Evolutionary conservation across 1,140 invertebrate genomes (phyloP), one percentile per base, ranked within the genome.

Genomic region (Harlomillsia oculata): DNA sequence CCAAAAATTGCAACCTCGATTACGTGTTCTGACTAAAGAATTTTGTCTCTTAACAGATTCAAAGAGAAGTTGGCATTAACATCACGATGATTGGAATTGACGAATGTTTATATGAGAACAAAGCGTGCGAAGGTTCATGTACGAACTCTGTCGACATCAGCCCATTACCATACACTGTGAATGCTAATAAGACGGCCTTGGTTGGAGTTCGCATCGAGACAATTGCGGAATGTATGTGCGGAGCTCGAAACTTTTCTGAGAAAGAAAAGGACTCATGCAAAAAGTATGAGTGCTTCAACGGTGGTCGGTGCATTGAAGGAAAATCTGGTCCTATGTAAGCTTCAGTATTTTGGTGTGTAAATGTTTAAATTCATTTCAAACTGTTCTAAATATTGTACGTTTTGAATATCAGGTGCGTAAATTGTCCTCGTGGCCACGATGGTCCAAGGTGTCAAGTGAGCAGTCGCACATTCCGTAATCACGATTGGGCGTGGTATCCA

Each of bases 71-170:
- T 9, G 92, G 91, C 23, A 89, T 97, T 40, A 92, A 93, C 66
- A 93, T 98, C 36, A 91, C 88, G 3, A 95, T 97, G 91, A 90
- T 97, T 2, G 91, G 90, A 52, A 97, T 98, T 62, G 92, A 98
- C 67, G 91, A 97, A 74, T 98, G 95, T 72, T 75, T 95, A 26
- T 89, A 92, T 69, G 90, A 95, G 74, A 91, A 95, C 69, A 84
- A 90, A 67, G 87, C 86, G 74, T 97, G 93, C 73, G 91, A 96
- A 72, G 89, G 88, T 6, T 95, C 91, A 48, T 97, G 95, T 72
- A 93, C 90, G 1, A 97, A 95, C 72, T 80, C 81, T 29, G 73
- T 96, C 25, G 86, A 90, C 65, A 89, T 95, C 46, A 90, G 84
- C 70, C 81, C 82, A 57, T 72, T 90, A 51, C 93, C 93, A 0